Evolutionary conservation across 1,140 invertebrate species (phyloP), one percentile per base, ranked within the genome.

Genomic region (Drosophila insularis): DNA sequence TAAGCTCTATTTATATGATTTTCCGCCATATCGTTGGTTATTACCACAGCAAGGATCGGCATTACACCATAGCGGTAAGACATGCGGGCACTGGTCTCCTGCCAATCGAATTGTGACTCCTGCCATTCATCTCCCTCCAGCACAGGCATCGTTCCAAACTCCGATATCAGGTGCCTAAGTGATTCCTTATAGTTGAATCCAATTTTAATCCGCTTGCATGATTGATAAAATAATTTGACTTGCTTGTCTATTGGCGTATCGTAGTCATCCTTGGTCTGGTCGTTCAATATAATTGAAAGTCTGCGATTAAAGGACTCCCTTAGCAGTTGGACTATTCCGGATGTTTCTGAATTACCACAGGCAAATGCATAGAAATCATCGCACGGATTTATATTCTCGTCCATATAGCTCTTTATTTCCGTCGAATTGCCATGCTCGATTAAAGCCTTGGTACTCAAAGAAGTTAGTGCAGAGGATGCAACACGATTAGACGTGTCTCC

Each of bases 301-400:
- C 89, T 89, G 0, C 81, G 78, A 23, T 86, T 56, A 0, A 89
- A 23, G 0, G 74, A 73, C 1, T 89, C 71, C 19, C 17, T 68
- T 14, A 91, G 11, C 2, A 62, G 61, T 17, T 91, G 78, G 19
- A 91, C 81, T 0, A 89, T 10, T 2, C 87, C 87, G 6, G 87
- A 37, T 13, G 2, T 90, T 1, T 68, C 67, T 6, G 77, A 76
- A 69, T 94, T 94, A 5, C 95, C 95, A 70, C 95, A 96, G 0
- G 93, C 92, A 56, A 94, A 95, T 69, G 93, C 69, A 71, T 95
- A 95, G 74, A 95, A 95, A 79, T 95, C 93, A 0, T 94, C 87
- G 63, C 95, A 95, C 27, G 95, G 95, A 87, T 95, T 89, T 0
- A 91, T 92, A 3, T 70, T 91, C 14, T 70, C 74, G 74, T 95